These are phyloP conservation scores for Helicolenus hilgendorfi DNA, from an alignment of 2,797 vertebrate species.

Conservation along the genomic window DNA sequence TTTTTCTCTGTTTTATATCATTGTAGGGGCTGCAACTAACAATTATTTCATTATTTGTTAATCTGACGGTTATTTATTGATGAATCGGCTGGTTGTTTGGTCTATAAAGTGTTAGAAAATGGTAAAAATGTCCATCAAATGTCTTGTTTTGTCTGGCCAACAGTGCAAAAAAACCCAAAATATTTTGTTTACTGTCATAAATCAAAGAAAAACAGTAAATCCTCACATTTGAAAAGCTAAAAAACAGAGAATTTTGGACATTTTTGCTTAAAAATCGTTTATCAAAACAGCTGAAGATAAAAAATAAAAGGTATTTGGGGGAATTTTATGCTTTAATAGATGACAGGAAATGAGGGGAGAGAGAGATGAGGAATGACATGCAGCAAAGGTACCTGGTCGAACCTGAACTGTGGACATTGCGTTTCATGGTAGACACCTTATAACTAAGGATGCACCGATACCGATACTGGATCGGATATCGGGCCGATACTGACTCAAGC, in stretches of 20 bases:
- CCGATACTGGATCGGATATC: no score
- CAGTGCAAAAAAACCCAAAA: neutral
- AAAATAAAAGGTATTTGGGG: no score
- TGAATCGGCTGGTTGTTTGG: neutral
- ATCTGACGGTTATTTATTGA: neutral
- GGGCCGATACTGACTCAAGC: no score
- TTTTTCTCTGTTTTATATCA: neutral
- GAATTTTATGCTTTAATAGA: no score
- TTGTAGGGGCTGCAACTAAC: neutral
- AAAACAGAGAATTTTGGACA: neutral
- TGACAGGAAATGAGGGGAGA: no score
- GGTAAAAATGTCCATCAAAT: neutral
- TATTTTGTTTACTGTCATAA: neutral
- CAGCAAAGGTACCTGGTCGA: no score
- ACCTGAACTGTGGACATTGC: no score
- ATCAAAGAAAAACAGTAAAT: neutral
- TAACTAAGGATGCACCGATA: no score
- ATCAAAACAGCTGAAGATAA: neutral
- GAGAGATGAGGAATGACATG: no score
- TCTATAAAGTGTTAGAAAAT: neutral
- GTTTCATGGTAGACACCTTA: no score
- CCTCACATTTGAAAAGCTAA: neutral
- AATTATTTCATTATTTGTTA: neutral
- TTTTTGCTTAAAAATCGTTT: neutral
- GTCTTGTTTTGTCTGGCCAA: neutral